phyloP scores from a whole-genome alignment of 2,888 invertebrate species.

The Drosophila lutescens region DNA sequence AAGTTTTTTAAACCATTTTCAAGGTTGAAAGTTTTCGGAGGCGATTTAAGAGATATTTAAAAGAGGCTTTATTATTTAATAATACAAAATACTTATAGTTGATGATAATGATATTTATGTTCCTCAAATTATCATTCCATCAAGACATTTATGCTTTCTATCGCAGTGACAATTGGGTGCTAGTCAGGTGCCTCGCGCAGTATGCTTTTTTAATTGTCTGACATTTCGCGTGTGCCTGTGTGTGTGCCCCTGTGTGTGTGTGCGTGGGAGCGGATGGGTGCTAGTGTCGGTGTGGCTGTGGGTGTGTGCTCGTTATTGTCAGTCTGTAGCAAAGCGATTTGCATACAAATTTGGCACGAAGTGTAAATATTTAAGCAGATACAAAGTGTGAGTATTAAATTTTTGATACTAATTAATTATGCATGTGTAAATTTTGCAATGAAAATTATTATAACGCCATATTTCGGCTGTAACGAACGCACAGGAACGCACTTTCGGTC shows the following conservation, averaged over 20 bases:
- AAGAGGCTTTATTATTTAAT: too few relatives aligned
- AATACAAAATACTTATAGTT: too few relatives aligned
- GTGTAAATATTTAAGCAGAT: constrained; percentile 83
- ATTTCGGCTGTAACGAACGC: constrained; percentile 51
- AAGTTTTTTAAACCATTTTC: too few relatives aligned
- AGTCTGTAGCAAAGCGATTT: constrained; percentile 82
- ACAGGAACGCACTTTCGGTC: constrained; percentile 17
- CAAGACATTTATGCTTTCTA: too few relatives aligned
- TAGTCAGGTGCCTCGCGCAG: constrained; percentile 43
- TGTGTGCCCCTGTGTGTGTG: constrained; percentile 8
- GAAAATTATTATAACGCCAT: constrained; percentile 79
- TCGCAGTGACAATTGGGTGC: background rate
- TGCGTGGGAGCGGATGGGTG: background rate
- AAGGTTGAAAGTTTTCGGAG: too few relatives aligned
- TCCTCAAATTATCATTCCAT: too few relatives aligned
- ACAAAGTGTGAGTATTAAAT: constrained; percentile 83
- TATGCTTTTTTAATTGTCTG: constrained; percentile 74
- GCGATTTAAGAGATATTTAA: too few relatives aligned
- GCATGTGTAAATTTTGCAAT: constrained; percentile 83
- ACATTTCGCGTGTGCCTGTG: constrained; percentile 61
- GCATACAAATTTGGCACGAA: constrained; percentile 83
- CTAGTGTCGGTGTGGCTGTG: constrained; percentile 10
- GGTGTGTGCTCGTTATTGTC: constrained; percentile 63
- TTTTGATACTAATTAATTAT: constrained; percentile 84
- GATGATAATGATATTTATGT: too few relatives aligned